A percentile compares a stretch with the other conserved stretches of the same genome.
phyloP scores from a whole-genome alignment of 2,888 invertebrate species.

The Lamellibrachia columna region DNA sequence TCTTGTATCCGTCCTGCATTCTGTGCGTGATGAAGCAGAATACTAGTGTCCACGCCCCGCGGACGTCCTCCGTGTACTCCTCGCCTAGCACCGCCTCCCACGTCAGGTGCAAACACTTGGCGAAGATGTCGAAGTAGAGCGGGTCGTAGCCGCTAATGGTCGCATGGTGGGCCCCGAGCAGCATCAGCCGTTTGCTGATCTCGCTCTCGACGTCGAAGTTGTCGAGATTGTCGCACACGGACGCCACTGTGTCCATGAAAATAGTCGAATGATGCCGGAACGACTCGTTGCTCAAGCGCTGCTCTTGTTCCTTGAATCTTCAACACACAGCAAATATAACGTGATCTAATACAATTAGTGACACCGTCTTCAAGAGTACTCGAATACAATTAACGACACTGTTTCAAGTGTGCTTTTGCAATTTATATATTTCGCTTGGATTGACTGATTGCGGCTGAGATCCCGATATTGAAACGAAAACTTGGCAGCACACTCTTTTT shows the following conservation, averaged over 20 bases:
- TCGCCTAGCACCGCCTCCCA: slow-evolving; percentile 56
- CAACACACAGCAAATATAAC: neutral
- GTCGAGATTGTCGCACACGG: slow-evolving; percentile 51
- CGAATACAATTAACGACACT: too few species aligned
- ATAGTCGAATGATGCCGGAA: neutral
- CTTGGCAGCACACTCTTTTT: neutral
- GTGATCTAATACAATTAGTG: neutral
- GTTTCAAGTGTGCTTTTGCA: too few species aligned
- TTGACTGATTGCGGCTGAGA: neutral
- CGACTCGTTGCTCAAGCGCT: neutral
- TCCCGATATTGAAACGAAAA: neutral
- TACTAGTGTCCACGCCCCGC: slow-evolving; percentile 50
- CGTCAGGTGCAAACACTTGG: slow-evolving; percentile 50
- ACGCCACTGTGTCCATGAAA: slow-evolving; percentile 51
- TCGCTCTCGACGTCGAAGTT: slow-evolving; percentile 41
- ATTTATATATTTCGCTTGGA: neutral
- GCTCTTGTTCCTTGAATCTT: neutral
- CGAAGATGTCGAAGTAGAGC: slow-evolving; percentile 52
- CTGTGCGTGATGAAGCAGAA: slow-evolving; percentile 46
- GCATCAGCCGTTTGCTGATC: slow-evolving; percentile 45
- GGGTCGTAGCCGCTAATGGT: slow-evolving; percentile 49
- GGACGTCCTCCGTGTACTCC: slow-evolving; percentile 55
- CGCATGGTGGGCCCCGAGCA: slow-evolving; percentile 57
- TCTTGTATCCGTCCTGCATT: slow-evolving; percentile 23
- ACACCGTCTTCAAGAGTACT: neutral